phyloP scores from a whole-genome alignment of 2,797 vertebrate genomes.

The Danionella dracula region DNA sequence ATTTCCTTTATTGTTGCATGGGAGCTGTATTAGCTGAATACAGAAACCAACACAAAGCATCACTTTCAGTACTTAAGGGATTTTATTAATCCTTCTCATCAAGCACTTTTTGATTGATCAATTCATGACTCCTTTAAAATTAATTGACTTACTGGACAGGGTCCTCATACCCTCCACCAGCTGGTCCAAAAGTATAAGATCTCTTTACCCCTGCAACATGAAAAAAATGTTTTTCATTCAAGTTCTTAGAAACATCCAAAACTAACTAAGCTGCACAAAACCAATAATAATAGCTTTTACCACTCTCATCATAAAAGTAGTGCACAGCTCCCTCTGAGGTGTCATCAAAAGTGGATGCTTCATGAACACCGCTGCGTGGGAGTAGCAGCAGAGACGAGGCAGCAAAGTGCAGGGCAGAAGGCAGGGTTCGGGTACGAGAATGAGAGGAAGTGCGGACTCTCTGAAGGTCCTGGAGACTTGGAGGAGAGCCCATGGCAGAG shows the following conservation, averaged over 20 bases:
- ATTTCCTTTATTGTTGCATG: no score
- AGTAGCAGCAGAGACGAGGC: constrained; percentile 82
- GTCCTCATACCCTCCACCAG: constrained; percentile 86
- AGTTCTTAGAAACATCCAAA: neutral
- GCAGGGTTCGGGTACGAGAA: constrained; percentile 78
- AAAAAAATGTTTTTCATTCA: constrained; percentile 4
- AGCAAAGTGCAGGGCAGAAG: constrained; percentile 85
- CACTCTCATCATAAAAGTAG: constrained; percentile 87
- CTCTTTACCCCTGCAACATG: constrained; percentile 76
- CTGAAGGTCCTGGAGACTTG: constrained; percentile 85
- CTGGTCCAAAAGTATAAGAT: constrained; percentile 84
- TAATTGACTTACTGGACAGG: constrained; percentile 75
- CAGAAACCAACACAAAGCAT: no score
- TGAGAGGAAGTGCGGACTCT: constrained; percentile 79
- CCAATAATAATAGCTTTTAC: constrained; percentile 53
- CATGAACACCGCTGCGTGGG: constrained; percentile 80
- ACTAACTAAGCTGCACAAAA: neutral
- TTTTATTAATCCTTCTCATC: no score
- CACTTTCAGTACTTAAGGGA: no score
- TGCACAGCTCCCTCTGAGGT: constrained; percentile 87
- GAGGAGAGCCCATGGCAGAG: constrained; percentile 87
- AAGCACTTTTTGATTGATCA: no score
- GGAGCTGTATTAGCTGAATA: no score
- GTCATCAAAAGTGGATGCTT: constrained; percentile 87
- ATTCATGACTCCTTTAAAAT: no score